Percentiles rank a stretch among this genome's conserved stretches.
Evolutionary conservation across 2,888 invertebrate species (phyloP).

Genomic region (Emesis furor): DNA sequence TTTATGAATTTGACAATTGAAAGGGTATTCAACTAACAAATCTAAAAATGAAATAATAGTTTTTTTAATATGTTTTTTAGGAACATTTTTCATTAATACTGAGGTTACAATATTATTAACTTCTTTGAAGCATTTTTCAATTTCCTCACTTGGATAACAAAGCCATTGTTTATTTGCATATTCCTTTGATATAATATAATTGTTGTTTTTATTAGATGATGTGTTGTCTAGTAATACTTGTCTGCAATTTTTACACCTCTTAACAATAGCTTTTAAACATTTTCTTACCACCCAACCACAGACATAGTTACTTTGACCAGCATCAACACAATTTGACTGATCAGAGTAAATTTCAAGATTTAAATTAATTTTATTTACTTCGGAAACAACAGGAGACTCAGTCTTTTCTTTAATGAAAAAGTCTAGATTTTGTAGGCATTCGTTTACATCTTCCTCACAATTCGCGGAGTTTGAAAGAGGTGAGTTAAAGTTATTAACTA

Average conservation of each 20-base stretch:
- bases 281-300: conserved; percentile 70
- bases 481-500: conserved; percentile 49
- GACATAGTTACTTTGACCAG: conserved; percentile 69
- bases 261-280: conserved; percentile 57
- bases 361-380: conserved; percentile 20
- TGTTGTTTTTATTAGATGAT: neutral
- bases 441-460: conserved; percentile 46
- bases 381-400: conserved; percentile 5
- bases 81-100: neutral
- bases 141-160: neutral
- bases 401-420: conserved; percentile 50
- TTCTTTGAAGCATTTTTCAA: neutral
- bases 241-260: conserved; percentile 49
- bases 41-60: neutral
- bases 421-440: conserved; percentile 33
- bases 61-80: neutral
- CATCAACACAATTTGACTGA: conserved; percentile 22
- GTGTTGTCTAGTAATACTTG: conserved; percentile 31
- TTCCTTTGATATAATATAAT: neutral
- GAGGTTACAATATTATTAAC: neutral
- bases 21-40: neutral
- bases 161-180: neutral
- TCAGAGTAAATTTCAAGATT: conserved; percentile 17
- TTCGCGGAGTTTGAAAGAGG: conserved; percentile 32
- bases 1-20: neutral